Base-by-base conservation (phyloP, 2,888 invertebrate genomes). In the Neuroscelio doddi region DNA sequence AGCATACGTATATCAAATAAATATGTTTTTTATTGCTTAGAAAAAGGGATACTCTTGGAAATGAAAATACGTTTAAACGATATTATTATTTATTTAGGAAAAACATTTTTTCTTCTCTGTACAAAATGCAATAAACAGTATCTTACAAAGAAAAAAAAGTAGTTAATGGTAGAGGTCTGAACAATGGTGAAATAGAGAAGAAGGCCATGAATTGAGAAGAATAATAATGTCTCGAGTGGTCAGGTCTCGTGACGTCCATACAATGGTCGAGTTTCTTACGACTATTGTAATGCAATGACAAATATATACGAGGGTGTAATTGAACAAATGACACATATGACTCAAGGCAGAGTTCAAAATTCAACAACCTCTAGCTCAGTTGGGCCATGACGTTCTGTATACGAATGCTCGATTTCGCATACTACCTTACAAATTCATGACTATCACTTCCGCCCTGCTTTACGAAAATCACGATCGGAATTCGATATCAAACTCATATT, bases 141-240 rank as follows among this genome's bases (percentile, higher is more conserved):
- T 47, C 30, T 24, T 12, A 36, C 44, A 42, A 30, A 61, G 42
- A 49, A 41, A 27, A 17, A 47, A 36, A 26, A 42, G 30, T 57
- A 52, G 52, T 46, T 63, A 57, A 63, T 49, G 45, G 45, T n/a
- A 26, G 44, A 42, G 15, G n/a, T 15, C 8, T 29, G 50, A 15
- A 64, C 50, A 64, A 64, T 58, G 53, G 55, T 29, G 27, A 41
- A 34, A 45, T n/a, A 24, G 24, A 41, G 38, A 17, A 38, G 41
- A 41, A 50, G 41, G 16, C 46, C 45, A 57, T 52, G 53, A 46
- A 66, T 57, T 47, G 61, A 65, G 45, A 56, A 65, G 61, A 50
- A 64, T 64, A 45, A 49, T 36, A 65, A 61, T 57, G 65, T 65
- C 56, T 61, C 65, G 53, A 65, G 65, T 57, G 50, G 56, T 49